Base-by-base conservation (phyloP, 1,140 invertebrate genomes). In the Bombus difficillimus region DNA sequence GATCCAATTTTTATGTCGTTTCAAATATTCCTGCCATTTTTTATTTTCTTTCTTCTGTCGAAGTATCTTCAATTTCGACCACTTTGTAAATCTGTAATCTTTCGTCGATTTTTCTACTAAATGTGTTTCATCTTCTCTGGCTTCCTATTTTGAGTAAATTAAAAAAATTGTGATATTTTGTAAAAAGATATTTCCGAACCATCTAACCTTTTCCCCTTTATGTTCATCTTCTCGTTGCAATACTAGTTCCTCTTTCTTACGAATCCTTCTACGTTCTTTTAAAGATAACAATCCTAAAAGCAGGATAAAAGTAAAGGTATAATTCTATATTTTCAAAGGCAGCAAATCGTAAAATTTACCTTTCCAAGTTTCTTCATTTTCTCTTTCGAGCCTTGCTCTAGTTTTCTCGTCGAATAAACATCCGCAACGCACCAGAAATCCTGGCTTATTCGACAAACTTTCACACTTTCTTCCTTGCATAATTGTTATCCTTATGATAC, bases 41-140 rank as follows among this genome's bases (percentile, higher is more conserved):
- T 64, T 8, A 10, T 34, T 6, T 22, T 47, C 62, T 8, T 28
- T 32, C 15, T 10, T 75, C 12, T 9, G 9, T n/a, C 47, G 37
- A 32, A 34, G 22, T 6, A 28, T 37, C 68, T 37, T 86, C 3
- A 71, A 39, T n/a, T 59, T 75, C 2, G 73, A 71, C 43, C 71
- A 59, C 64, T 77, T 86, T 25, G 78, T 86, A 5, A 69, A 64
- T n/a, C 2, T 79, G 41, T 39, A 80, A 80, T 72, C 34, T 3
- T 73, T 9, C 0, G n/a, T 59, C n/a, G 73, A 25, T 39, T 82
- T 25, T 37, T 53, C 47, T 8, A 53, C 47, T 22, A 53, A 22
- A 22, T 8, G 18, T 22, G 47, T 8, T 53, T 53, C 41, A 2
- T 32, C 25, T 1, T 43, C 25, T 43, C 15, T 15, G 1, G 32